A percentile compares a stretch with the other conserved stretches of the same genome.
These are phyloP conservation scores for Colius striatus DNA, from an alignment of 2,113 vertebrate species.

Conservation along the genomic window DNA sequence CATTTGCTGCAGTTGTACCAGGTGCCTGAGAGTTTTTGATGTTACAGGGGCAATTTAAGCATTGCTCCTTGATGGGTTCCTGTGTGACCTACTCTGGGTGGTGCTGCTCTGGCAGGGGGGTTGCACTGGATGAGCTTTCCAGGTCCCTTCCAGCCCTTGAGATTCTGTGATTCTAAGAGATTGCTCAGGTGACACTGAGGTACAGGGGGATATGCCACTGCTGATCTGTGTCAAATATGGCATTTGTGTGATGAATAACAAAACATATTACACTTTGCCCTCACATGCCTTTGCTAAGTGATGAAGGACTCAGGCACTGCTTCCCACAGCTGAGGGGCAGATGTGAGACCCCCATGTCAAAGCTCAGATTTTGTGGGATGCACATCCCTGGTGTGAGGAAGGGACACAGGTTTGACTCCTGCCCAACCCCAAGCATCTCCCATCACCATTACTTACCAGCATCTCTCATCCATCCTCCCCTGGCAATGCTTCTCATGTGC, in stretches of 20 bases:
- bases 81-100: too few species aligned
- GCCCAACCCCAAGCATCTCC: neutral
- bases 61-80: neutral
- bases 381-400: neutral
- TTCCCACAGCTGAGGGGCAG: neutral
- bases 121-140: too few species aligned
- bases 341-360: neutral
- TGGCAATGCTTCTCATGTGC: accelerated
- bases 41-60: neutral
- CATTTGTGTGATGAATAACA: neutral
- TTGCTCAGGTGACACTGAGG: neutral
- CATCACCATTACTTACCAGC: neutral
- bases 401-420: neutral
- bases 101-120: too few species aligned
- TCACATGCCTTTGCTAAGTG: neutral
- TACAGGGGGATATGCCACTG: neutral
- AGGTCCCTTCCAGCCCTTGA: too few species aligned
- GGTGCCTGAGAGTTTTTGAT: neutral
- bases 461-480: neutral
- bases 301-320: accelerated
- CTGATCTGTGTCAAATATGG: accelerated
- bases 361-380: neutral
- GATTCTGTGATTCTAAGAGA: too few species aligned
- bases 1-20: neutral
- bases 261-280: neutral